Base-by-base conservation (phyloP, 2,888 invertebrate genomes). In the Drosophila helvetica region DNA sequence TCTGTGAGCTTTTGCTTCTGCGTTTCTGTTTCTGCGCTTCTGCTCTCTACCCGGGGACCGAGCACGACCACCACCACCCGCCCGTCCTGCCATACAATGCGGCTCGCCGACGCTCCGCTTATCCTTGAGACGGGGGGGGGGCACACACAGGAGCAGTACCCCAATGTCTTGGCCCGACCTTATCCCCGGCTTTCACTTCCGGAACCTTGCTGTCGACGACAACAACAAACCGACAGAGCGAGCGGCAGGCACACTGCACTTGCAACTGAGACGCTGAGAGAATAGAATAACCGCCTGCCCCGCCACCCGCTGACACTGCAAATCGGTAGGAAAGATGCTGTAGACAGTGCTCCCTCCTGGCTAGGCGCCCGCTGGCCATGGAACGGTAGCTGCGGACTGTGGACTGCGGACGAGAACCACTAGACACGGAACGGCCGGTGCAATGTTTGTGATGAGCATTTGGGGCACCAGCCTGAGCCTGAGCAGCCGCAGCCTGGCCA, bases 401-500 rank as follows among this genome's bases (percentile, higher is more conserved):
- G 27, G 27, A 27, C 19, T 22, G n/a, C 30, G 46, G 46, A 33
- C n/a, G 46, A 19, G 46, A 19, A 50, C n/a, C n/a, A 25, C 46
- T n/a, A 50, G 15, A 50, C 5, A 50, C 25, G 48, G 15, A 8
- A 25, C 51, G 51, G 27, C 17, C 30, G 30, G 59, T 62, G 69
- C 59, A 75, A 91, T 91, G 91, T 88, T 90, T 65, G 76, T 86
- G 57, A 90, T 87, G 59, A 91, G 87, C 87, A 84, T 80, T 57
- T 92, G 91, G 91, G 90, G 91, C 77, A 90, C 90, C 65, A 91
- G 89, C 81, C 69, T 92, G 18, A 91, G 90, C 79, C 77, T 92
- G 18, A 92, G 92, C 79, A 92, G 92, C 87, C 92, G 92, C 78
- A 90, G 91, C 66, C 84, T 92, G 74, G 89, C 90, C 81, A 90